A percentile compares a stretch with the other conserved stretches of the same genome.
Evolutionary conservation across 2,888 invertebrate species (phyloP).

Genomic region (Osedax fenrisi): DNA sequence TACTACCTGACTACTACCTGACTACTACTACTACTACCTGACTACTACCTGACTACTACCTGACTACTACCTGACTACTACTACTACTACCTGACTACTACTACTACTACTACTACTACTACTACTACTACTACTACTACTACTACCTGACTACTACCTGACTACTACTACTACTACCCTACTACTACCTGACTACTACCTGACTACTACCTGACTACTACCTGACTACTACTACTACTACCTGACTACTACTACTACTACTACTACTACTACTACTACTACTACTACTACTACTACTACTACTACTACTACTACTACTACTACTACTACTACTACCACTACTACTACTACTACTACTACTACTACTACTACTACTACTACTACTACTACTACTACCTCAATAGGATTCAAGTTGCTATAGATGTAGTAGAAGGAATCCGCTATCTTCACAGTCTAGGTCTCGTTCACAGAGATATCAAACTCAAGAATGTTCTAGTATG

Average conservation of each 20-base stretch:
- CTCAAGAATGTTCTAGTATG: constrained; percentile 71
- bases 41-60: constrained; percentile 30
- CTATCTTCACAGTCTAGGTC: constrained; percentile 73
- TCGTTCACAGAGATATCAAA: constrained; percentile 78
- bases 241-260: constrained; percentile 29
- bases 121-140: background rate
- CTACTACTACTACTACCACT: constrained; percentile 32
- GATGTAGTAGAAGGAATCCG: constrained; percentile 77
- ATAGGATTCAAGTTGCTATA: constrained; percentile 58
- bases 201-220: background rate
- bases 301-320: constrained; percentile 25
- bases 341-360: constrained; percentile 33
- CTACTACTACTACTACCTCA: constrained; percentile 11
- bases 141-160: background rate
- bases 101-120: background rate
- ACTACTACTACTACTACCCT: constrained; percentile 5
- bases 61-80: constrained; percentile 30
- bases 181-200: constrained; percentile 4
- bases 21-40: constrained; percentile 30
- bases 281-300: constrained; percentile 31
- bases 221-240: constrained; percentile 19
- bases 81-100: constrained; percentile 30
- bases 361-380: constrained; percentile 30
- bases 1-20: constrained; percentile 12
- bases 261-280: constrained; percentile 31